Conservation (phyloP, 1,140 invertebrate species). For the Pseudomyrmex cubaensis region DNA sequence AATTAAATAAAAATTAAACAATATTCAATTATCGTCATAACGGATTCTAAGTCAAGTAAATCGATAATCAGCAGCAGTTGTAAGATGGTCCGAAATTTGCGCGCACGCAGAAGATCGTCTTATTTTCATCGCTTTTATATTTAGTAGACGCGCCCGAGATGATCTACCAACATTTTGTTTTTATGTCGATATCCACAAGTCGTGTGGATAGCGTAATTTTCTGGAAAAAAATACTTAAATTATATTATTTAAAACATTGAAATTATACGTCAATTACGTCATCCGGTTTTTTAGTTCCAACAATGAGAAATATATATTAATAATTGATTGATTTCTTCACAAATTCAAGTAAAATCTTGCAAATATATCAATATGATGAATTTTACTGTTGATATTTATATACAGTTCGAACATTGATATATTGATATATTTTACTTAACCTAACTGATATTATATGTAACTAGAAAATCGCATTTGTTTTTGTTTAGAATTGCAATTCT, state of each 20-base stretch:
- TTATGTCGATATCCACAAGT: not conserved
- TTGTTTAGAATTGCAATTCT: not conserved
- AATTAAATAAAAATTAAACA: slow-evolving; percentile 18
- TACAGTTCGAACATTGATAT: not conserved
- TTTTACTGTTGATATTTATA: slow-evolving; percentile 3
- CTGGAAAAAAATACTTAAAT: slow-evolving; percentile 27
- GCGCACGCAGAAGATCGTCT: slow-evolving; percentile 31
- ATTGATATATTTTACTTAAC: not conserved
- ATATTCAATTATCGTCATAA: slow-evolving; percentile 59
- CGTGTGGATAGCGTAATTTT: not conserved
- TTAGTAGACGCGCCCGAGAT: slow-evolving; percentile 6
- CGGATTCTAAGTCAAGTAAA: slow-evolving; percentile 49
- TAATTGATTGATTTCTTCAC: slow-evolving; percentile 11
- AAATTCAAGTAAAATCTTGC: slow-evolving; percentile 29
- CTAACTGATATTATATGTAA: not conserved
- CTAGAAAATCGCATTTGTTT: not conserved
- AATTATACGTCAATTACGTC: too few species aligned
- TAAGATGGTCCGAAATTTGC: not conserved
- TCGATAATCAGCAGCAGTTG: slow-evolving; percentile 38
- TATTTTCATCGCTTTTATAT: slow-evolving; percentile 41
- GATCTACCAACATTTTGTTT: slow-evolving; percentile 3
- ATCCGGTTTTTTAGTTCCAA: too few species aligned
- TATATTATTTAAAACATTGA: too few species aligned
- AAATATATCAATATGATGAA: slow-evolving; percentile 35
- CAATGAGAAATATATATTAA: slow-evolving; percentile 12